Percentiles rank a stretch among this genome's conserved stretches.
These are phyloP conservation scores for Micromys minutus DNA, from an alignment of 2,113 vertebrate species.

Conservation along the genomic window DNA sequence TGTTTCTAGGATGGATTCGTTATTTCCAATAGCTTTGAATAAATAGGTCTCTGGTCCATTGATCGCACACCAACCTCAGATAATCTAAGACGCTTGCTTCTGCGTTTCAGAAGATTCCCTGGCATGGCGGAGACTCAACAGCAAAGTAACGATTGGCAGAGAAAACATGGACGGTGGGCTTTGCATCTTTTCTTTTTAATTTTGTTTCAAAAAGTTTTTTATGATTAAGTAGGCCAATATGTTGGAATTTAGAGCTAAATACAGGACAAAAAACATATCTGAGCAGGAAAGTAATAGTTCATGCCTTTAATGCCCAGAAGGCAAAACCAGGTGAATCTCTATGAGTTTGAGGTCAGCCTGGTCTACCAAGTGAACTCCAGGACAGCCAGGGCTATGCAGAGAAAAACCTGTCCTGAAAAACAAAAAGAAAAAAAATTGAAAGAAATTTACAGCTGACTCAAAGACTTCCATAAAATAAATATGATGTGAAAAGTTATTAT, in stretches of 20 bases:
- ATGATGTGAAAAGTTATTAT: constrained; percentile 48
- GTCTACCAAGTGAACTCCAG: background rate
- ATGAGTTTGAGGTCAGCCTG: background rate
- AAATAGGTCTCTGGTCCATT: background rate
- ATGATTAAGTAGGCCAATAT: constrained; percentile 6
- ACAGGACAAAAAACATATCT: constrained; percentile 8
- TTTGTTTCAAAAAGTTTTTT: constrained; percentile 41
- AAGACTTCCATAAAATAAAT: constrained; percentile 46
- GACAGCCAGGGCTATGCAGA: background rate
- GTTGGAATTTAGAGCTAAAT: constrained; percentile 33
- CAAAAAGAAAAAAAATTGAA: background rate
- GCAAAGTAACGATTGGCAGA: constrained; percentile 5
- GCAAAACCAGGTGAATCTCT: background rate
- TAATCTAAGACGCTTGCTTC: constrained; percentile 29
- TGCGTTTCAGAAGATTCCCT: constrained; percentile 53
- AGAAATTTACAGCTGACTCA: constrained; percentile 18
- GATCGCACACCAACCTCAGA: constrained; percentile 14
- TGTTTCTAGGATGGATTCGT: constrained; percentile 23
- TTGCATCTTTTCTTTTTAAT: background rate
- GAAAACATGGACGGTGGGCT: constrained; percentile 14
- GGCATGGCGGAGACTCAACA: background rate
- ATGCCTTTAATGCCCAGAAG: background rate
- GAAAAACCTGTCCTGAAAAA: background rate
- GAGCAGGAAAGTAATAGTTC: background rate
- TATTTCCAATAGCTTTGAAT: constrained; percentile 31